Base-by-base conservation (phyloP, 1,140 invertebrate species). In the Drosophila burlai region DNA sequence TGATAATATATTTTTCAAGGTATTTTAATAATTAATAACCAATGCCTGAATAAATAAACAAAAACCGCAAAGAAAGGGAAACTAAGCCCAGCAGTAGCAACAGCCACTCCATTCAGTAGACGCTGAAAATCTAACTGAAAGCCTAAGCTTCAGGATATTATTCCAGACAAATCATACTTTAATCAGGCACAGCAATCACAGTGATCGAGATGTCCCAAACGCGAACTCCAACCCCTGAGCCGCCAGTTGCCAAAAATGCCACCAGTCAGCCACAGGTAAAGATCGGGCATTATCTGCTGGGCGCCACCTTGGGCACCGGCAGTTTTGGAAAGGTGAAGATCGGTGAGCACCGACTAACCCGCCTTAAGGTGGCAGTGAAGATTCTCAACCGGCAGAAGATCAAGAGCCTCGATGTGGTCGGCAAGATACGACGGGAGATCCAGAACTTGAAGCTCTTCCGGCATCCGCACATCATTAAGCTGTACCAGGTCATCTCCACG, bases 381-480 rank as follows among this genome's bases (percentile, higher is more conserved):
- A 99, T 99, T 76, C 93, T 99, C 24, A 99, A 99, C 93, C 95
- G 99, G 42, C 98, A 99, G 86, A 99, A 99, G 93, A 99, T 99
- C 40, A 99, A 99, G 94, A 99, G 97, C 91, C 94, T 99, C 4
- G 99, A 99, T 96, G 99, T 99, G 4, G 99, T 99, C 42, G 98
- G 98, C 3, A 99, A 99, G 94, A 99, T 99, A 80, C 95, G 98
- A 57, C 94, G 99, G 63, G 99, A 99, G 94, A 99, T 99, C 91
- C 99, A 99, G 93, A 99, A 99, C 94, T 95, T 99, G 3, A 99
- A 99, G 92, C 94, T 99, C 2, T 99, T 99, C 92, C 95, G 99
- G 64, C 99, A 99, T 95, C 99, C 99, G n/a, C 99, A 99, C 93
- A 99, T 99, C 77, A 99, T 99, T 69, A 99, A 99, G 95, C 93